Evolutionary conservation across 2,113 vertebrate genomes (phyloP).

Genomic region (Myrmecophaga tridactyla): DNA sequence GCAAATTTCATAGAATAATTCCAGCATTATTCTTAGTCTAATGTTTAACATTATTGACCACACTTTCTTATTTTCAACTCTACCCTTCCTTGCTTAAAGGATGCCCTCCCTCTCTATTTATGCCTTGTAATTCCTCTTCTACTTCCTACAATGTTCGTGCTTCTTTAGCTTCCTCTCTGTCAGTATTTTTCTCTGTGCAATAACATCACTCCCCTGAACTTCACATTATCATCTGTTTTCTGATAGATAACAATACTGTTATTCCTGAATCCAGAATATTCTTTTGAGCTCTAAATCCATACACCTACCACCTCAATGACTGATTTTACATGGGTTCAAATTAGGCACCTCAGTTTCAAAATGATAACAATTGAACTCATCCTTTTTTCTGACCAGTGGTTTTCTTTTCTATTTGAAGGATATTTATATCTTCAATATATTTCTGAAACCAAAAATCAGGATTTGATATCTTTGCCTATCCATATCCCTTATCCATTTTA

Average conservation of each 20-base stretch:
- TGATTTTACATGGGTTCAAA: not conserved
- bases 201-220: fast-evolving
- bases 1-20: not conserved
- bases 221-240: not conserved
- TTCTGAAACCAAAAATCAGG: not conserved
- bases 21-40: not conserved
- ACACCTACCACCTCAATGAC: not conserved
- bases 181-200: not conserved
- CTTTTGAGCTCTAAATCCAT: not conserved
- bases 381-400: not conserved
- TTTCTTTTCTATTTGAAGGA: not conserved
- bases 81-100: not conserved
- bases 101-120: not conserved
- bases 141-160: not conserved
- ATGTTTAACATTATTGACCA: not conserved
- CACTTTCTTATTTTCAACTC: not conserved
- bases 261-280: not conserved
- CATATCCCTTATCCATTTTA: not conserved
- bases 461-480: not conserved
- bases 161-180: not conserved
- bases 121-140: not conserved
- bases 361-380: not conserved
- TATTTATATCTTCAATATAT: not conserved
- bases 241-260: not conserved
- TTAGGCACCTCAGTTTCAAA: not conserved